Percentiles rank a stretch among this genome's conserved stretches.
These are phyloP conservation scores for Oreortyx pictus DNA, from an alignment of 2,797 vertebrate genomes.

Conservation along the genomic window DNA sequence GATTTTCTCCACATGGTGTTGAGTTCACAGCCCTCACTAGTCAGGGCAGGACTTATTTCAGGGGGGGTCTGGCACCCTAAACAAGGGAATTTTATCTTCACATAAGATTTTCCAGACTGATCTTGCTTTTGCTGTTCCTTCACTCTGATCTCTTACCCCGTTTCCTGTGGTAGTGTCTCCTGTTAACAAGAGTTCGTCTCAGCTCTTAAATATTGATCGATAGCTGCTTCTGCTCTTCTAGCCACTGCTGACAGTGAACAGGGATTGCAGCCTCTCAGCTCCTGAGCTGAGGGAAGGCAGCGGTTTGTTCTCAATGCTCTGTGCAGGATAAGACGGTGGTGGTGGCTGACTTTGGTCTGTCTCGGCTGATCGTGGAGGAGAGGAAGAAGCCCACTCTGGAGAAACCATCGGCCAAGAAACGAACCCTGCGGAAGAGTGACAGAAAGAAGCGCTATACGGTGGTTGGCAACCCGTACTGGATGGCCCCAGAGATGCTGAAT, in stretches of 20 bases:
- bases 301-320: neutral
- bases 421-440: constrained; percentile 87
- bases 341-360: constrained; percentile 94
- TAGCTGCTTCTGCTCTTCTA: neutral
- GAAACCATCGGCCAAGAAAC: constrained; percentile 87
- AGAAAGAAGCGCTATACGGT: constrained; percentile 94
- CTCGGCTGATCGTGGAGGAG: constrained; percentile 90
- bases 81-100: constrained; percentile 4
- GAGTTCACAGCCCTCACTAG: neutral
- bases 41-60: neutral
- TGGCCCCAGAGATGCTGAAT: constrained; percentile 97
- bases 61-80: neutral
- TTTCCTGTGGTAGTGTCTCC: neutral
- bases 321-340: constrained; percentile 92
- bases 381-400: constrained; percentile 87
- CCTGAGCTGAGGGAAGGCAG: neutral
- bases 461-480: constrained; percentile 96
- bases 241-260: neutral
- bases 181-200: neutral
- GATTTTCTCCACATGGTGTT: neutral
- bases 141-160: neutral
- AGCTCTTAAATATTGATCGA: neutral
- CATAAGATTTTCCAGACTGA: neutral
- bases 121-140: neutral
- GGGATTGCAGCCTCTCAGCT: neutral